Conservation (phyloP, 2,888 invertebrate genomes). For the Sympetrum striolatum region DNA sequence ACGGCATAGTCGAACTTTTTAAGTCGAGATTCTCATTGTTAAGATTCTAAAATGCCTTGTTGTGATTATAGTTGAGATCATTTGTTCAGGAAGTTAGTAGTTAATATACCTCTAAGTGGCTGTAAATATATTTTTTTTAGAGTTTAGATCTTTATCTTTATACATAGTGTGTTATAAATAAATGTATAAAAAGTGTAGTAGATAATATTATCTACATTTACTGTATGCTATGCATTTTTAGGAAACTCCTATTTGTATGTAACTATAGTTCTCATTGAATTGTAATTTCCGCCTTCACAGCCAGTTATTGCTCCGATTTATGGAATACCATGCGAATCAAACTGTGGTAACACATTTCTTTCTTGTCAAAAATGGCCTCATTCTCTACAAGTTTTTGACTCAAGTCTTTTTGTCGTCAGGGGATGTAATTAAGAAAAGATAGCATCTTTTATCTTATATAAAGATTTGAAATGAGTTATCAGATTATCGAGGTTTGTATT, state of each 20-base stretch:
- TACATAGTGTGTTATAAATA: conserved; percentile 21
- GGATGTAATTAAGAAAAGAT: neutral
- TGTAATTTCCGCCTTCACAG: conserved; percentile 29
- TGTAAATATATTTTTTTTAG: conserved; percentile 44
- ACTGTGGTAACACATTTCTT: conserved; percentile 7
- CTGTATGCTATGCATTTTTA: conserved; percentile 31
- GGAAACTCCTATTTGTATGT: conserved; percentile 9
- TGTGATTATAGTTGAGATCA: conserved; percentile 36
- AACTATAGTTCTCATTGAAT: conserved; percentile 27
- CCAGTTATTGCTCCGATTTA: conserved; percentile 31
- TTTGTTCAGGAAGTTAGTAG: conserved; percentile 39
- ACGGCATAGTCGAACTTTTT: conserved; percentile 13
- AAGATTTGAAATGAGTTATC: conserved; percentile 34
- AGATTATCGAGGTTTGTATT: conserved; percentile 31
- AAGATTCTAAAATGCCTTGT: conserved; percentile 44
- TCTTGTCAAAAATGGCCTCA: conserved; percentile 31
- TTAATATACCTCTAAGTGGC: conserved; percentile 43
- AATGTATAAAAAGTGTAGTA: conserved; percentile 17
- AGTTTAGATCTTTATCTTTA: conserved; percentile 41
- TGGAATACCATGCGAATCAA: conserved; percentile 15
- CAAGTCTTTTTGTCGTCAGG: neutral
- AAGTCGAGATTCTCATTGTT: conserved; percentile 27
- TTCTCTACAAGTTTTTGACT: neutral
- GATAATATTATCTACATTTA: conserved; percentile 28
- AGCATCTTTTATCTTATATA: neutral